Base-by-base conservation (phyloP, 2,797 vertebrate species). In the Tiaroga cobitis region DNA sequence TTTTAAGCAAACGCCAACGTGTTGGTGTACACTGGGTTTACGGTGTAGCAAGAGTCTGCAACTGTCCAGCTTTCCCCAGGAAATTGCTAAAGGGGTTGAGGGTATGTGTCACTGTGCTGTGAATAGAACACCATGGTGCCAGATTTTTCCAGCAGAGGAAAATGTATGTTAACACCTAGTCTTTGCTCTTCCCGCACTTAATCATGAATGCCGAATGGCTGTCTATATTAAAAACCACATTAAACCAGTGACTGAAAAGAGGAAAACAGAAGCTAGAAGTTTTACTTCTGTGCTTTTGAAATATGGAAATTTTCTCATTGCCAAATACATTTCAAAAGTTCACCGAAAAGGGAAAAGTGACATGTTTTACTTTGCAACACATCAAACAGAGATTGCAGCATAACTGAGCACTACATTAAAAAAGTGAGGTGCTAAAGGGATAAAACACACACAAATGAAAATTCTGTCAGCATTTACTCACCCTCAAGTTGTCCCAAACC, bases 131-230 rank as follows among this genome's bases (percentile, higher is more conserved):
- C 81, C 88, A 46, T 80, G 75, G n/a, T 88, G 89, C 73, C 87
- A 78, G 89, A 88, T 88, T 85, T 83, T 91, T 77, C 89, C 87
- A 90, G 90, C 87, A 68, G 80, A 87, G 89, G 90, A 92, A 92
- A 89, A 90, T 90, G 83, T 89, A 86, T 82, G 83, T 78, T 82
- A 92, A 92, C 91, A 87, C 76, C 88, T 84, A 79, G 43, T 90
- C 90, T 87, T 89, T 89, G 87, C 88, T 79, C 78, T 29, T 54
- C 26, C 87, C 82, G 85, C 86, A 88, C 89, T 89, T 87, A 68
- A 46, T 7, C 83, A 86, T 91, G 89, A 92, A 90, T 90, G 87
- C 89, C 15, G n/a, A 65, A 18, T 65, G 26, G 26, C 15, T 65
- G 61, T n/a, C 24, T 59, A 15, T 15, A 9, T 29, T 81, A 56